phyloP scores from a whole-genome alignment of 2,113 vertebrate genomes.

The Mormyrus iriodes region DNA sequence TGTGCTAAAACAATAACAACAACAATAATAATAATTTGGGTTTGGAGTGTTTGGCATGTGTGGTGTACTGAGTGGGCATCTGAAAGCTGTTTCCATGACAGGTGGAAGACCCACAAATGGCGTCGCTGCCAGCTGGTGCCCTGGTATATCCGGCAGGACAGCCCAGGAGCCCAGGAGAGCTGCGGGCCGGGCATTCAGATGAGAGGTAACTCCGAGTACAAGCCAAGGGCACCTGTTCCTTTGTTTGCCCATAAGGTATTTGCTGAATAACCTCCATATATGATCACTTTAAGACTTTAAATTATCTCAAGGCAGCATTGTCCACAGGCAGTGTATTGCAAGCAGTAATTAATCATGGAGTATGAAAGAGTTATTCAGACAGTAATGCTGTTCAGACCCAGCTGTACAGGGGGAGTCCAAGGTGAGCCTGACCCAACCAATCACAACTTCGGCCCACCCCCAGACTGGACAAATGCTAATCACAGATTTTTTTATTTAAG shows the following conservation, averaged over 20 bases:
- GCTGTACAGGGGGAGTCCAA: neutral
- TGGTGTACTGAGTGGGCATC: neutral
- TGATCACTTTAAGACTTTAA: neutral
- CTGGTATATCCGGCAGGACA: slow-evolving; percentile 77
- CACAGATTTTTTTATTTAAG: neutral
- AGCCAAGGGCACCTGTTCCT: no score
- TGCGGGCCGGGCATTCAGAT: slow-evolving; percentile 90
- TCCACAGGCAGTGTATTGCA: neutral
- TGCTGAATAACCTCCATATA: neutral
- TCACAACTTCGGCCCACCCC: neutral
- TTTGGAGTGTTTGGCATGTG: neutral
- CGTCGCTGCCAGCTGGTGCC: slow-evolving; percentile 90
- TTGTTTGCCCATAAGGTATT: no score
- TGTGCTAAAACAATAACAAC: neutral
- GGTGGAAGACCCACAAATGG: slow-evolving; percentile 98
- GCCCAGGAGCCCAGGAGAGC: slow-evolving; percentile 78
- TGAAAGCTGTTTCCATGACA: slow-evolving; percentile 33
- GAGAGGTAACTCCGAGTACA: slow-evolving; percentile 69
- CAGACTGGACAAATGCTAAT: neutral
- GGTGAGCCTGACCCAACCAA: neutral
- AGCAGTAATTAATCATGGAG: neutral
- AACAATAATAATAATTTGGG: neutral
- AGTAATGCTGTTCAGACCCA: neutral
- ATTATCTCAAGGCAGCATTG: neutral
- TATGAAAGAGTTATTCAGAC: neutral